phyloP scores from a whole-genome alignment of 2,113 vertebrate species.

The western clawed frog (Xenopus tropicalis) region UCB_Xtro_10.0 CM004444.2:42214001-42214500 shows the following conservation, averaged over 20 bases:
- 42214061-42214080: constrained; percentile 45
- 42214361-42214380: neutral
- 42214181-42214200: constrained; percentile 42
- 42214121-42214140: constrained; percentile 46
- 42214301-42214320: constrained; percentile 8
- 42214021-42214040: constrained; percentile 44
- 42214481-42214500: too few species aligned
- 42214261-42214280: constrained; percentile 37
- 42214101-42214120: constrained; percentile 46
- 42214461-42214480: too few species aligned
- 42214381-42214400: neutral
- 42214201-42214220: constrained; percentile 29
- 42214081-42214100: constrained; percentile 45
- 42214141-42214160: constrained; percentile 43
- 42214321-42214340: constrained; percentile 3
- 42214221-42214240: constrained; percentile 39
- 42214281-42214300: constrained; percentile 19
- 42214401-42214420: neutral
- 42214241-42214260: constrained; percentile 41
- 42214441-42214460: neutral
- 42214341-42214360: neutral
- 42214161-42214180: constrained; percentile 42
- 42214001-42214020: constrained; percentile 44
- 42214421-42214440: neutral
- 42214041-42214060: constrained; percentile 44